Base-by-base conservation (phyloP, 35 echinoderm and acorn worm species). In the Ptychodera flava region DNA sequence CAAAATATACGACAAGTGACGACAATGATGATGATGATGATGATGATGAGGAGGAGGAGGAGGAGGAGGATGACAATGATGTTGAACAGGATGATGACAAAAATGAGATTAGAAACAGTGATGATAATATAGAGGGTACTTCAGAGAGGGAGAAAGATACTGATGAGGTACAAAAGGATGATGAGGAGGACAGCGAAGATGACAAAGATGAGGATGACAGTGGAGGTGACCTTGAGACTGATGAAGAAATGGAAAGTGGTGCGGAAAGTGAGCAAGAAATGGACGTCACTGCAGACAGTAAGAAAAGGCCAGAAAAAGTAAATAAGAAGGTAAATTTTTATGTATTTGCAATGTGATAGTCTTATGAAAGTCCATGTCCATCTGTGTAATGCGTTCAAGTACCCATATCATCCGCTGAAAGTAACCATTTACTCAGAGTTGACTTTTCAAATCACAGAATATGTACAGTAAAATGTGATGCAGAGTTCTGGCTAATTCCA, bases 181-280 rank as follows among this genome's bases (percentile, higher is more conserved):
- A 82, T 45, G 64, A 83, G 28, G 87, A 79, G 37, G 84, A 33
- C 12, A 78, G 79, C 16, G 78, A 84, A 6, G 92, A 37, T 38
- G 37, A 36, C 38, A 83, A 81, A 22, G 85, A 35, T 22, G 90
- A 79, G 33, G 45, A 15, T 53, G 91, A 86, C 30, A 77, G 33
- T 35, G 79, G 30, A 1, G 78, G 45, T 85, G 77, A 83, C 85
- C 15, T 31, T 28, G 88, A 83, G 45, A 77, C 76, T 37, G 89
- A 86, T 35, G 89, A 77, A 10, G 89, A 89, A n/a, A 87, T 91
- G 28, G 87, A 86, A 33, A 77, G 86, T 22, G 89, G 88, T 31
- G 87, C 35, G 36, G 89, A 91, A 15, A 85, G 85, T 76, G 89
- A 91, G 32, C 78, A 84, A 16, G 88, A 90, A 37, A 77, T 36